Conservation (phyloP, 2,113 vertebrate species). For the Melanotaenia duboulayi region DNA sequence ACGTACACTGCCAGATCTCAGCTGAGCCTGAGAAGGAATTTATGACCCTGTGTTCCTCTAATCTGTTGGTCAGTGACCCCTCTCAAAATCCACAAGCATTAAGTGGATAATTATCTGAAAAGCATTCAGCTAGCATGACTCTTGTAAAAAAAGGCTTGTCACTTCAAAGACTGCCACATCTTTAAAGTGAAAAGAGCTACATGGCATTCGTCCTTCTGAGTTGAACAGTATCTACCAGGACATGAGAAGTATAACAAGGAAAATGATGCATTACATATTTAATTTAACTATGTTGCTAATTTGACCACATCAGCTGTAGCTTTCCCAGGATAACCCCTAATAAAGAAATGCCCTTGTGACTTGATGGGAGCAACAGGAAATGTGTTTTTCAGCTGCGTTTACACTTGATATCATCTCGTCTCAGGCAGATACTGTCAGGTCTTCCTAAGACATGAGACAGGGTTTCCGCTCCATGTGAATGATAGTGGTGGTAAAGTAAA, state of each 20-base stretch:
- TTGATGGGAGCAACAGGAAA: neutral
- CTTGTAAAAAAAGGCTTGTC: neutral
- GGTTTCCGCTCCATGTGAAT: no score
- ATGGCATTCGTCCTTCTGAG: neutral
- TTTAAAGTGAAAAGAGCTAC: neutral
- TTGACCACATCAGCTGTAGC: neutral
- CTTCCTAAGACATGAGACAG: neutral
- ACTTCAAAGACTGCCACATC: neutral
- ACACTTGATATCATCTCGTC: neutral
- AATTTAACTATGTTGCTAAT: no score
- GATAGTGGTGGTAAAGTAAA: no score
- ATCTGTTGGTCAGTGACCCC: neutral
- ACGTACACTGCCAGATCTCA: neutral
- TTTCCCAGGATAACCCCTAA: neutral
- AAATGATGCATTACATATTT: neutral
- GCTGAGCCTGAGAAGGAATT: neutral
- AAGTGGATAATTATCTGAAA: neutral
- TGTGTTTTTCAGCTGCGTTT: neutral
- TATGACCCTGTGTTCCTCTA: neutral
- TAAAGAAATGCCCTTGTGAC: neutral
- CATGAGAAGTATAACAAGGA: no score
- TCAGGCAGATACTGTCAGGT: neutral
- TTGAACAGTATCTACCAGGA: no score
- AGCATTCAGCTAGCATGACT: neutral
- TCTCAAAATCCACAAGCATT: constrained; percentile 1